Percentiles rank a stretch among this genome's conserved stretches.
phyloP scores from a whole-genome alignment of 1,140 invertebrate species.

The Lordiphosa mommai region DNA sequence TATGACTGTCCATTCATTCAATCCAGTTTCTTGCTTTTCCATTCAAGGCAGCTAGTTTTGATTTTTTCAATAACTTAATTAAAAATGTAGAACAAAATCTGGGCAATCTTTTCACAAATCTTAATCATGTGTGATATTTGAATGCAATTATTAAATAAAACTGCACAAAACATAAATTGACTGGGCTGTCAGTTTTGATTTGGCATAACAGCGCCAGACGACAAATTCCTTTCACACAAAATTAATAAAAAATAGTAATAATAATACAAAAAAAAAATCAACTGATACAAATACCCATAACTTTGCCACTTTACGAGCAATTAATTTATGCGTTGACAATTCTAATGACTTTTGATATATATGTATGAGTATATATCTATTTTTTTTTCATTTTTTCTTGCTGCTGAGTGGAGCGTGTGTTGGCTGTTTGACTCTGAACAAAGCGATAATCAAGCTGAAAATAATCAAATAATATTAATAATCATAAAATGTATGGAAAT shows the following conservation, averaged over 20 bases:
- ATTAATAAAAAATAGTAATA: slow-evolving; percentile 34
- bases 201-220: slow-evolving; percentile 19
- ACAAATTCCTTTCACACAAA: slow-evolving; percentile 34
- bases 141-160: too few species aligned
- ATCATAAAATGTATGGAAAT: slow-evolving; percentile 76
- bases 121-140: neutral
- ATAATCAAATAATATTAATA: slow-evolving; percentile 74
- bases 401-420: slow-evolving; percentile 25
- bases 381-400: slow-evolving; percentile 1
- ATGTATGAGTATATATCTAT: slow-evolving; percentile 7
- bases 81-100: slow-evolving; percentile 42
- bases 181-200: slow-evolving; percentile 29
- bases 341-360: slow-evolving; percentile 72
- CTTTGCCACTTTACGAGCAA: slow-evolving; percentile 75
- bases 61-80: slow-evolving; percentile 51
- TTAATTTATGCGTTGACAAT: slow-evolving; percentile 79
- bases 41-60: slow-evolving; percentile 2
- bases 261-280: slow-evolving; percentile 15
- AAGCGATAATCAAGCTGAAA: slow-evolving; percentile 70
- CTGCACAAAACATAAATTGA: slow-evolving; percentile 20
- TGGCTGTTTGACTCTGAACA: slow-evolving; percentile 46
- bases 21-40: slow-evolving; percentile 39
- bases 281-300: slow-evolving; percentile 56
- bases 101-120: slow-evolving; percentile 41
- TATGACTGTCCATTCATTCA: slow-evolving; percentile 10